Conservation (phyloP, 2,113 vertebrate species). For the Antechinus stuartii region DNA sequence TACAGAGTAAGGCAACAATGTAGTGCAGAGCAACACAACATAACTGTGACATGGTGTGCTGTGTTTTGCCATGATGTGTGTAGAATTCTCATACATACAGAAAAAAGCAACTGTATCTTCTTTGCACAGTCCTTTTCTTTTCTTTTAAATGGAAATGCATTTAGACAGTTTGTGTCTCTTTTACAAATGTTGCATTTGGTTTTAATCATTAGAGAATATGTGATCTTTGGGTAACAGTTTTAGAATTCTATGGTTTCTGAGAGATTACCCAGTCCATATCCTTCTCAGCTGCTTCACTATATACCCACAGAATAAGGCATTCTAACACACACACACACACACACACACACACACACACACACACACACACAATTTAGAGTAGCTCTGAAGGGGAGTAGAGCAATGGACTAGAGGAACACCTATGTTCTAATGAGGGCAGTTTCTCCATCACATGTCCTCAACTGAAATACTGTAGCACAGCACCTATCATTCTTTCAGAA, state of each 20-base stretch:
- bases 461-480: neutral
- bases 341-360: no score
- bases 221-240: neutral
- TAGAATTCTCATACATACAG: neutral
- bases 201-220: slow-evolving; percentile 35
- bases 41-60: no score
- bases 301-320: neutral
- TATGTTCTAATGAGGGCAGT: neutral
- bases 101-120: neutral
- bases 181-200: slow-evolving; percentile 26
- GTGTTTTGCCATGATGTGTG: no score
- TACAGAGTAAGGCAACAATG: no score
- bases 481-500: neutral
- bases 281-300: neutral
- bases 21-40: no score
- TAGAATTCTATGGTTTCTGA: neutral
- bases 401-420: neutral
- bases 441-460: neutral
- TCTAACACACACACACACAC: neutral
- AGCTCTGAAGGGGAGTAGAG: neutral
- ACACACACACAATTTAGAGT: neutral
- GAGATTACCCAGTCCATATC: neutral
- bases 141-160: neutral
- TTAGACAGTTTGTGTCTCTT: neutral
- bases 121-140: neutral